These are phyloP conservation scores for Zelostemma sp. DNA, from an alignment of 1,140 invertebrate genomes.

Conservation along the genomic window DNA sequence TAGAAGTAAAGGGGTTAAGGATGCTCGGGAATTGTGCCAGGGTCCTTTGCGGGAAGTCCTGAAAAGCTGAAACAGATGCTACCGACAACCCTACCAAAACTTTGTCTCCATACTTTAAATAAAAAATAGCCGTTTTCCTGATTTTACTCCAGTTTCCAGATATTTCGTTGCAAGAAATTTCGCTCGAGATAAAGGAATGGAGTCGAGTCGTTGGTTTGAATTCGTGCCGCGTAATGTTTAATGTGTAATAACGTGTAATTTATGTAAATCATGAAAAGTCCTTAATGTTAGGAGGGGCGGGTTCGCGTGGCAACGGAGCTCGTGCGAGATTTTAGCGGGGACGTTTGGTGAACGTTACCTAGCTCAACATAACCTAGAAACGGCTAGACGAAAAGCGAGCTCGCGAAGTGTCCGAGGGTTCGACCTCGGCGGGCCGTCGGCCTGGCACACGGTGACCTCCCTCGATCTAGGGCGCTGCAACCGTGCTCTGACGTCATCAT, in stretches of 20 bases:
- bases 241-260: conserved; percentile 13
- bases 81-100: no score
- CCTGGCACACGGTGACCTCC: conserved; percentile 70
- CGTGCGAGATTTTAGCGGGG: neutral
- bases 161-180: no score
- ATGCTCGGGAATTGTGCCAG: conserved; percentile 45
- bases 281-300: conserved; percentile 22
- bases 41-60: conserved; percentile 41
- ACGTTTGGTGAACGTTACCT: conserved; percentile 41
- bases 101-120: neutral
- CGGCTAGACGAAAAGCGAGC: conserved; percentile 36
- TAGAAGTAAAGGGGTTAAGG: conserved; percentile 47
- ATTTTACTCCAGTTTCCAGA: neutral
- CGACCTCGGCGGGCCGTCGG: conserved; percentile 70
- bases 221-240: conserved; percentile 7
- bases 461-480: conserved; percentile 71
- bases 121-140: neutral
- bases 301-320: conserved; percentile 16
- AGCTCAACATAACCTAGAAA: conserved; percentile 66
- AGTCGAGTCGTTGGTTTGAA: conserved; percentile 11
- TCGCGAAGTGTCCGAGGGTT: conserved; percentile 62
- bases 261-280: conserved; percentile 25
- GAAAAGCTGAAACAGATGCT: conserved; percentile 21
- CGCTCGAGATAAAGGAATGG: no score
- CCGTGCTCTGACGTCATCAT: conserved; percentile 69